These are phyloP conservation scores for Peucedramus taeniatus DNA, from an alignment of 2,113 vertebrate species.

Conservation along the genomic window DNA sequence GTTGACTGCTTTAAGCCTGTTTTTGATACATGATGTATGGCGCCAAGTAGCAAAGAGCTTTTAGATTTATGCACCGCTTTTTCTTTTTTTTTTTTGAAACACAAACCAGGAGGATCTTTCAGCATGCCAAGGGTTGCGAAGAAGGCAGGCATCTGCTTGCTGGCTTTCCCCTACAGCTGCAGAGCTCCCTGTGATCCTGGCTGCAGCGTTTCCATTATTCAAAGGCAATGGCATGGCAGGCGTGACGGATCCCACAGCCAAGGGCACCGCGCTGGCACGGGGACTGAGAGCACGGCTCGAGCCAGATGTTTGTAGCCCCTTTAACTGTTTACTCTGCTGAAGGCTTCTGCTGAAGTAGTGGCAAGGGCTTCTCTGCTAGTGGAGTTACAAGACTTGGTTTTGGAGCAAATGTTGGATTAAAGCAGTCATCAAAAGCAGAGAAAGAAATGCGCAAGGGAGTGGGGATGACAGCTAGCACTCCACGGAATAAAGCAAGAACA, in stretches of 20 bases:
- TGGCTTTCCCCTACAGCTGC: constrained; percentile 11
- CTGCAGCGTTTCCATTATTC: constrained; percentile 42
- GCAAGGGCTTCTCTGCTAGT: background rate
- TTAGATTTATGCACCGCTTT: background rate
- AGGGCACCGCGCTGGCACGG: background rate
- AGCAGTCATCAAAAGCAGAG: constrained; percentile 16
- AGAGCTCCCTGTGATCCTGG: background rate
- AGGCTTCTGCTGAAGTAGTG: background rate
- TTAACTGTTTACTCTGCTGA: background rate
- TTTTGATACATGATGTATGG: background rate
- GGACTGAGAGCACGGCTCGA: background rate
- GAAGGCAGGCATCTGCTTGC: background rate
- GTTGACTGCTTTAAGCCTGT: background rate
- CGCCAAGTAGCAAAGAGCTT: background rate
- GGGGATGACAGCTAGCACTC: constrained; percentile 33
- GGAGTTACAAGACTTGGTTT: background rate
- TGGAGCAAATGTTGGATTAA: background rate
- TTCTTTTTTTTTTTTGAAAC: background rate
- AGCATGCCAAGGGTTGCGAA: background rate
- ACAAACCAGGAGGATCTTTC: background rate
- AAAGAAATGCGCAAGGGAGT: background rate
- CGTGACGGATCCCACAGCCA: background rate
- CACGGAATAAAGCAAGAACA: constrained; percentile 33
- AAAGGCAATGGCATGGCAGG: constrained; percentile 45
- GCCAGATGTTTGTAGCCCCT: constrained; percentile 21